These are phyloP conservation scores for Poeciliopsis turrubarensis DNA, from an alignment of 2,113 vertebrate genomes.

Conservation along the genomic window DNA sequence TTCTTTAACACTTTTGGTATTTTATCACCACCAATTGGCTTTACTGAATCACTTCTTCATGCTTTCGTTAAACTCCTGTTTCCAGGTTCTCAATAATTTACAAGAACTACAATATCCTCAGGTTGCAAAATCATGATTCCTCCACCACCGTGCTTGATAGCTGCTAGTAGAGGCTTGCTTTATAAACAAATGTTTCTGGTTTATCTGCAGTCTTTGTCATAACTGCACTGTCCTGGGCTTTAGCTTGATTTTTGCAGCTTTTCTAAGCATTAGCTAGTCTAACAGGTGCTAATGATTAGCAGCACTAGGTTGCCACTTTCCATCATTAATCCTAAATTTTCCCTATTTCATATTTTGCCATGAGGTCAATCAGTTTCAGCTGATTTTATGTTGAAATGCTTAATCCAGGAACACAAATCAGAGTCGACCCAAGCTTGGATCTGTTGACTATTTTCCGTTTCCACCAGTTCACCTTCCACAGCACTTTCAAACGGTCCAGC, in stretches of 20 bases:
- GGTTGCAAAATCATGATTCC: too few relatives aligned
- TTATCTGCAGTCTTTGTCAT: not conserved
- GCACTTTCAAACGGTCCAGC: constrained; percentile 48
- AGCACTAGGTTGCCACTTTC: too few relatives aligned
- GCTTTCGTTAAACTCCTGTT: not conserved
- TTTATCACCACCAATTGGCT: too few relatives aligned
- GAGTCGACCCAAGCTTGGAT: constrained; percentile 16
- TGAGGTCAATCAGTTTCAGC: not conserved
- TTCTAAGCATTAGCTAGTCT: not conserved
- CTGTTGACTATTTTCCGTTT: constrained; percentile 24
- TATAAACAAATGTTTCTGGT: not conserved
- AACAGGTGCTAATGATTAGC: too few relatives aligned
- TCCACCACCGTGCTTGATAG: too few relatives aligned
- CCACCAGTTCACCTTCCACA: constrained; percentile 11
- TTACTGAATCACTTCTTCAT: not conserved
- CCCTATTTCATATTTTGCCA: not conserved
- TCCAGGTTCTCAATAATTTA: not conserved
- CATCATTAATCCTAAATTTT: too few relatives aligned
- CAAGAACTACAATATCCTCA: not conserved
- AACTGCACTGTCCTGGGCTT: too few relatives aligned
- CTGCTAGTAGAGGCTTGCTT: too few relatives aligned
- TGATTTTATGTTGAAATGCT: not conserved
- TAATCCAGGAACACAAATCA: not conserved
- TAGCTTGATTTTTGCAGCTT: not conserved
- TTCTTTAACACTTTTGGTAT: too few relatives aligned